Evolutionary conservation across 2,888 invertebrate genomes (phyloP), one percentile per base, ranked within the genome.

Genomic region (Blastobasis lacticolella): DNA sequence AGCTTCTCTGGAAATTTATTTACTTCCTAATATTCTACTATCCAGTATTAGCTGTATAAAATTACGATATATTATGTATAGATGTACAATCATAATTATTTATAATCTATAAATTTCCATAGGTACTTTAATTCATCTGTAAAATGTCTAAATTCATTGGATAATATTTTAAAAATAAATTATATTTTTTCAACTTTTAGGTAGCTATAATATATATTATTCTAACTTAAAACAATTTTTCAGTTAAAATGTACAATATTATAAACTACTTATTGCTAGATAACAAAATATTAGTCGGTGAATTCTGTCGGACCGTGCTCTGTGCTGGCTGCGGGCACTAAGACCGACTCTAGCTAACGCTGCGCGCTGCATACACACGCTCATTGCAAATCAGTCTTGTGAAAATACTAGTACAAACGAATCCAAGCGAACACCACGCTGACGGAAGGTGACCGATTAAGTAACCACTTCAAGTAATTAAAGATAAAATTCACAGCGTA

Each of bases 231-330:
- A 10, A 23, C 50, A 45, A 67, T 67, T 66, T 69, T 67, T 74
- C 68, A 63, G 62, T 63, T 70, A 62, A 61, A 67, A 64, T 64
- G 62, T 64, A 61, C 62, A 67, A 60, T 54, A 59, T 58, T 64
- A 60, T 63, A 64, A 62, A 57, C 66, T 75, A 75, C 66, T 75
- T 78, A 78, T 76, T 75, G 71, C 75, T 78, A 73, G 66, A 59
- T 66, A 73, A 76, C 64, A 64, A 60, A 70, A 66, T 59, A 51
- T 60, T 57, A 60, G 55, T 73, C 66, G 67, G 67, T 68, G 67
- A 67, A 69, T 64, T 62, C 66, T 57, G 66, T 67, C 56, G 64
- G 64, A 62, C 64, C 60, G 51, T 62, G 53, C 53, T 57, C 69
- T 67, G 67, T 69, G 69, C 71, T 69, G 68, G 67, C 67, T 66